A percentile compares a stretch with the other conserved stretches of the same genome.
These are phyloP conservation scores for Typhlichthys subterraneus DNA, from an alignment of 2,797 vertebrate species.

Conservation along the genomic window DNA sequence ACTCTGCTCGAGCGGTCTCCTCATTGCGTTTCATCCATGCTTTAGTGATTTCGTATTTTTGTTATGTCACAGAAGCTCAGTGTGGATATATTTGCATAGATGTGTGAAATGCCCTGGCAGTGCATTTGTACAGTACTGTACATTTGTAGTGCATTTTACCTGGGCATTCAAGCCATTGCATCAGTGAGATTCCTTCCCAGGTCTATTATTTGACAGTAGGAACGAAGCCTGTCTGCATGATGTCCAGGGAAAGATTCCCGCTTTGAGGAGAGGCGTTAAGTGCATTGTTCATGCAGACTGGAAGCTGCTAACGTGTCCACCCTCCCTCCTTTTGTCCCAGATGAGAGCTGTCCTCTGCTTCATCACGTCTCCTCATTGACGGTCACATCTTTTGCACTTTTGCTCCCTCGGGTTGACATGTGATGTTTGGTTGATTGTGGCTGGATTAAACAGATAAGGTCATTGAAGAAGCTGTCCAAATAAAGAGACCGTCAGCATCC, in stretches of 20 bases:
- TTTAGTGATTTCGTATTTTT: conserved; percentile 15
- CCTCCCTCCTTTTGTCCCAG: neutral
- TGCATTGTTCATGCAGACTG: conserved; percentile 1
- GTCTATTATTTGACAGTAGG: too few species aligned
- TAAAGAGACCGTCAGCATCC: conserved; percentile 12
- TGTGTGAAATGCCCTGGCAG: neutral
- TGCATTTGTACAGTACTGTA: neutral
- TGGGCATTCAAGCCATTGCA: too few species aligned
- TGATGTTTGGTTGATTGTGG: conserved; percentile 21
- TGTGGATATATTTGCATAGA: neutral
- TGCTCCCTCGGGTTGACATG: conserved; percentile 8
- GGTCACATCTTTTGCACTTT: neutral
- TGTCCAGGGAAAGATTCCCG: conserved; percentile 30
- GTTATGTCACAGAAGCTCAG: too few species aligned
- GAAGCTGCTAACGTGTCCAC: conserved; percentile 16
- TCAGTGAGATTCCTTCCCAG: too few species aligned
- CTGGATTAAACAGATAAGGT: conserved; percentile 24
- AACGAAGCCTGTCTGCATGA: neutral
- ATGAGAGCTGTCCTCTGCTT: neutral
- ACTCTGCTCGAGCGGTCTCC: conserved; percentile 24
- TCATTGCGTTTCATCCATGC: conserved; percentile 27
- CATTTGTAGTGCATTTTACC: too few species aligned
- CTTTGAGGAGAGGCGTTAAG: conserved; percentile 36
- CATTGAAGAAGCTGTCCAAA: conserved; percentile 13
- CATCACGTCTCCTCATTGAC: conserved; percentile 1